Conservation (phyloP, 1,140 invertebrate genomes). For the Pantala flavescens region DNA sequence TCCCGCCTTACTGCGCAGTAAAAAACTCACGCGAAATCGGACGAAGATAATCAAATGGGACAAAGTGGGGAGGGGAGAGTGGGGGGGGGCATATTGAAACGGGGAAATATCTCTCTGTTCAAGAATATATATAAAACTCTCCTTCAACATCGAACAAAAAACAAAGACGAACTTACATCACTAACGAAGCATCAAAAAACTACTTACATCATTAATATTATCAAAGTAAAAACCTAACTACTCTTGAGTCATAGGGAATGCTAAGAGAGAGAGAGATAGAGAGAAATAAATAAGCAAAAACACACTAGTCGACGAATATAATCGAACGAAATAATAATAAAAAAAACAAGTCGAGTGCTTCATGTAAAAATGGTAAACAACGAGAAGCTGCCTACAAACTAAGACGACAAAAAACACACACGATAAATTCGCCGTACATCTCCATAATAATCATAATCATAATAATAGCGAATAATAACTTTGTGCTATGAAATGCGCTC, state of each 20-base stretch:
- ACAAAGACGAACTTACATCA: conserved; percentile 9
- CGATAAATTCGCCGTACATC: not conserved
- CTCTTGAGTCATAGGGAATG: conserved; percentile 15
- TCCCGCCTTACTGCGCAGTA: not conserved
- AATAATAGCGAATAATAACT: conserved; percentile 9
- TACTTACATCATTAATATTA: conserved; percentile 7
- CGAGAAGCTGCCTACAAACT: conserved; percentile 22
- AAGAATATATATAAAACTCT: not conserved
- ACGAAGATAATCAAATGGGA: not conserved
- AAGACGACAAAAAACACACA: conserved; percentile 17
- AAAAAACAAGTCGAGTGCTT: conserved; percentile 17
- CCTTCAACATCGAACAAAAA: conserved; percentile 6
- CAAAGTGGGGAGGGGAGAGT: no score
- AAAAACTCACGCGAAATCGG: not conserved
- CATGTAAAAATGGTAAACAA: conserved; percentile 19
- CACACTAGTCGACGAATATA: conserved; percentile 12
- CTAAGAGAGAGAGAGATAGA: conserved; percentile 17
- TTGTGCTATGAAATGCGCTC: conserved; percentile 17
- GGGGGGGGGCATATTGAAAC: not conserved
- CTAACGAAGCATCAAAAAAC: not conserved
- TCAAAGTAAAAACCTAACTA: conserved; percentile 14
- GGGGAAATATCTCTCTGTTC: not conserved
- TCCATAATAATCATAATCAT: conserved; percentile 14
- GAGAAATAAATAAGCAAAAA: conserved; percentile 19
- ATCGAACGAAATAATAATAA: conserved; percentile 18